These are phyloP conservation scores for Herpetotheres cachinnans DNA, from an alignment of 2,113 vertebrate genomes.

Conservation along the genomic window DNA sequence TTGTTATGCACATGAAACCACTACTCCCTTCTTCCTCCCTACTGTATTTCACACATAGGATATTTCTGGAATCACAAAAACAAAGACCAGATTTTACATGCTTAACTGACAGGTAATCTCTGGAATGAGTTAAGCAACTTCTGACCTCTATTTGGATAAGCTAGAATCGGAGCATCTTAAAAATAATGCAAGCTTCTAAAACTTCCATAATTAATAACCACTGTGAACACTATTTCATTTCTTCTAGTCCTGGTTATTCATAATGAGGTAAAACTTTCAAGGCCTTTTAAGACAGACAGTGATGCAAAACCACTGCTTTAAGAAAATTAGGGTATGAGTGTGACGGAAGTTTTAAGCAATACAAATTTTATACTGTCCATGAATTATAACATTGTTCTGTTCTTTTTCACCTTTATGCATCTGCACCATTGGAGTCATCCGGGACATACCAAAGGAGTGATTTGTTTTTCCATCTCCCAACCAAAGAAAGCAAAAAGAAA, in stretches of 20 bases:
- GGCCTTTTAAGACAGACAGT: background rate
- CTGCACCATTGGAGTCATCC: background rate
- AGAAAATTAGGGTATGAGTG: background rate
- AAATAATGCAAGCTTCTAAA: background rate
- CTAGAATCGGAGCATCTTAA: background rate
- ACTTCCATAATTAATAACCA: background rate
- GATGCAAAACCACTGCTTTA: background rate
- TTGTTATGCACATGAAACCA: background rate
- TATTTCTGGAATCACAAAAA: background rate
- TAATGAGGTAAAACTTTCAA: background rate
- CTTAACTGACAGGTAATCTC: background rate
- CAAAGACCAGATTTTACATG: background rate
- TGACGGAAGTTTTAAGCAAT: background rate
- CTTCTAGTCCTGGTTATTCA: background rate
- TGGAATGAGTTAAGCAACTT: background rate
- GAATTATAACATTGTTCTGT: background rate
- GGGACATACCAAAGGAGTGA: background rate
- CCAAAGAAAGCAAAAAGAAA: background rate
- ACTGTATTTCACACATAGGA: background rate
- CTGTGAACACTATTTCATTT: background rate
- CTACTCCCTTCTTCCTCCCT: background rate
- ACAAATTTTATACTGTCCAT: background rate
- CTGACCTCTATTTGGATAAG: background rate
- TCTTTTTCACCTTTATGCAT: background rate
- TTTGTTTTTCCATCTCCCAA: background rate